Evolutionary conservation across 2,797 vertebrate genomes (phyloP), one percentile per base, ranked within the genome.

Genomic region (Danio kyathit): DNA sequence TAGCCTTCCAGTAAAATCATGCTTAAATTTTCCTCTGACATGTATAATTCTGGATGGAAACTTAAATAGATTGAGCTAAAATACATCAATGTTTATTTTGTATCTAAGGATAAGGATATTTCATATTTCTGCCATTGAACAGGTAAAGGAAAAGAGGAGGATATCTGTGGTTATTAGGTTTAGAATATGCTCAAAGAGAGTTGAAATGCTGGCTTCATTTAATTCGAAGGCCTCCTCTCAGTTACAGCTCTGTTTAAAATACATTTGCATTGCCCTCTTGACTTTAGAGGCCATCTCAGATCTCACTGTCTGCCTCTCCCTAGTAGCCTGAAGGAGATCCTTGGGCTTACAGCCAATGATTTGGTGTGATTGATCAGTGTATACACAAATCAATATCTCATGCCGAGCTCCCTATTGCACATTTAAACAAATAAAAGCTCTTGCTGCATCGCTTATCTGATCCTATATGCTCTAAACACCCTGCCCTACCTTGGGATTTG

Each of bases 211-310:
- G 93, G 88, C 93, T 92, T 88, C 87, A 87, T 87, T 89, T 94
- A 93, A 95, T 29, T 94, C 94, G 93, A 94, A 94, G 94, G 92
- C 93, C 91, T 92, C 90, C 84, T 85, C 78, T 90, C 88, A 90
- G 90, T 90, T 92, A 91, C 89, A 92, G 89, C 89, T 83, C 90
- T 93, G 93, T 94, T 95, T 94, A 94, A 93, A 93, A 92, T 93
- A 90, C 90, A 94, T 94, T 94, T 94, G 92, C 94, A 93, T 94
- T 85, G 90, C 93, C 94, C 89, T 89, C 4, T 6, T 88, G 86
- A 88, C 91, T 90, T 88, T 88, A 82, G 88, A 88, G 89, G 74
- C 51, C 64, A 41, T 72, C 49, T 41, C 12, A 29, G 44, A 40
- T 29, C 56, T 64, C 66, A 61, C 77, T 67, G 46, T 63, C 19